Percentiles rank a stretch among this genome's conserved stretches.
Evolutionary conservation across 2,888 invertebrate genomes (phyloP).

Genomic region (Hirtodrosophila trivittata): DNA sequence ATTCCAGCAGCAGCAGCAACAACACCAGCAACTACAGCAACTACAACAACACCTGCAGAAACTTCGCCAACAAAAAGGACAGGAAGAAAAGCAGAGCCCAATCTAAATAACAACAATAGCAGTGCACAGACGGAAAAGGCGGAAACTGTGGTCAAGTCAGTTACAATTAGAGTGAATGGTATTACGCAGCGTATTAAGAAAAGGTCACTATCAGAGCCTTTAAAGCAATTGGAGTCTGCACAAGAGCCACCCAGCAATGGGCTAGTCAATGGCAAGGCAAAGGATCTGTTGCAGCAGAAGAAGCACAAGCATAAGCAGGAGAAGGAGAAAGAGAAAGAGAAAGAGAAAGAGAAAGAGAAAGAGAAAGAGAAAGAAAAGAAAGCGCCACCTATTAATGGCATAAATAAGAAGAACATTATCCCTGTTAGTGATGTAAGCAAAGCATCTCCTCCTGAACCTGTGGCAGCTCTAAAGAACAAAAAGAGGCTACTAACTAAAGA

Average conservation of each 20-base stretch:
- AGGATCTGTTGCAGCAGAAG: constrained; percentile 7
- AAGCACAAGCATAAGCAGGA: neutral
- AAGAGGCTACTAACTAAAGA: neutral
- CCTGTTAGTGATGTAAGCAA: constrained; percentile 16
- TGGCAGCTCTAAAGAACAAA: neutral
- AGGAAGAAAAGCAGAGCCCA: too few species aligned
- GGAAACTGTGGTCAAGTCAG: constrained; percentile 4
- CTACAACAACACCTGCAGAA: too few species aligned
- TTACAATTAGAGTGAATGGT: constrained; percentile 45
- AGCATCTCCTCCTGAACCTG: constrained; percentile 7
- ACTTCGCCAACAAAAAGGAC: too few species aligned
- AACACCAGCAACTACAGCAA: too few species aligned
- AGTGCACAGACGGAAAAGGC: constrained; percentile 17
- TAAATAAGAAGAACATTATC: neutral
- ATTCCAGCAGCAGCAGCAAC: neutral
- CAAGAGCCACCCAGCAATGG: constrained; percentile 28
- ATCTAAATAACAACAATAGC: constrained; percentile 39
- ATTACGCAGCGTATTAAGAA: constrained; percentile 20
- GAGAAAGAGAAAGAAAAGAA: too few species aligned
- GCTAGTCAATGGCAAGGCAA: constrained; percentile 49
- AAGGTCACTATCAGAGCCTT: too few species aligned
- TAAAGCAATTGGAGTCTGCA: neutral
- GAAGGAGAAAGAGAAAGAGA: constrained; percentile 7
- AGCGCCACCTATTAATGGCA: too few species aligned
- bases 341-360: constrained; percentile 51